Base-by-base conservation (phyloP, 2,888 invertebrate species). In the Coenonympha glycerion region DNA sequence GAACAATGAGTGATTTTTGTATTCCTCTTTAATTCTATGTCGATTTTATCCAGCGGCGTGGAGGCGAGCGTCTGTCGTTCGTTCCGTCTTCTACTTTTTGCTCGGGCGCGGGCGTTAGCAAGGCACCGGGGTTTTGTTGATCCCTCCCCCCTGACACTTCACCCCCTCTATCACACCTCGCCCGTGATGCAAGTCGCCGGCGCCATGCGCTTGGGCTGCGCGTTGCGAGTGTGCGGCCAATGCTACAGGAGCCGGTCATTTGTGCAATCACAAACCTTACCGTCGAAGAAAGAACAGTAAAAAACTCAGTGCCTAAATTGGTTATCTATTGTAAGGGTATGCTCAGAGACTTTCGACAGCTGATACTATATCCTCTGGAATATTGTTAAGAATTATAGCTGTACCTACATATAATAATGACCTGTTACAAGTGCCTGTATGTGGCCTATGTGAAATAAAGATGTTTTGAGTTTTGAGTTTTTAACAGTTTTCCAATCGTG, bases 1-100 rank as follows among this genome's bases (percentile, higher is more conserved):
- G 86, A 87, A 87, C 86, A 86, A 86, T 87, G 86, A 86, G 80
- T 84, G 84, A 86, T 84, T 87, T 87, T 87, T 86, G 86, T 87
- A 82, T 83, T 86, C 86, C 79, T 79, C 77, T 87, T 86, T 86
- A 82, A 79, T 85, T 86, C 84, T 86, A 86, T 86, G 85, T 86
- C 86, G 86, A 86, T 86, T 85, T 85, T 85, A 85, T 86, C 84
- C 84, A 11, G 41, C 42, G 22, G 75, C 77, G 75, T 71, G 74
- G 81, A 80, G 75, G 79, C 79, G 76, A 83, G 77, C 69, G 79
- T 64, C 66, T 66, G 84, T 84, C 83, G 80, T 81, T 79, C 80
- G 79, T 76, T 79, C 75, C 71, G 72, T 81, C 82, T 79, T 83
- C 72, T 76, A 81, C 81, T 85, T 87, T 86, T 87, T 87, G 84